Evolutionary conservation across 2,113 vertebrate species (phyloP), one percentile per base, ranked within the genome.

Genomic region (Seriola quinqueradiata): DNA sequence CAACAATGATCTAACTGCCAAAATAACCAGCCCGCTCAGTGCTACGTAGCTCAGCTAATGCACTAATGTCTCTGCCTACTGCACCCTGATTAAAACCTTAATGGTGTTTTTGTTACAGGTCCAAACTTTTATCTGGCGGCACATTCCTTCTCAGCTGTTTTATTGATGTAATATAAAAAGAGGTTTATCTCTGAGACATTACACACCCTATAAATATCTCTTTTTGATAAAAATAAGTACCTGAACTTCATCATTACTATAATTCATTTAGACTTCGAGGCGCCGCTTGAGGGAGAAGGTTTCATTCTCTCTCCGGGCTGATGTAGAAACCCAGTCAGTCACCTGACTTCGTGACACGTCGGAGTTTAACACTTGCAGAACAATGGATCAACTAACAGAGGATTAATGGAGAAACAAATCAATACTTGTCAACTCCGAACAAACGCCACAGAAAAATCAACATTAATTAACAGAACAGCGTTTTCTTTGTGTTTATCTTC

Each of bases 1-100:
- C 89, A 95, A 90, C 91, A 80, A 86, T 89, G 82, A 92, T 92
- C 90, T 81, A 72, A 87, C 85, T 81, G 91, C 89, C 85, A 93
- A 86, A 88, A 86, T 84, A 84, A 86, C 81, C 75, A 63, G 90
- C 63, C 78, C 17, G 75, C 81, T 77, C 57, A 44, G 64, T 28
- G 38, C 83, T 34, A 25, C 48, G 4, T 60, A 74, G 40, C 72
- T 60, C 66, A 2, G 72, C 87, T 91, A 91, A 90, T 88, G 92
- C 88, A 86, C 82, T 54, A 28, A 28, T 28, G 81, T 81, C 85
- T 84, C 85, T 79, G 72, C 42, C 73, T 75, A 46, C 80, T 66
- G 66, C 83, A 57, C 54, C 63, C 80, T 90, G 84, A 92, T 91
- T 83, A 86, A 85, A 88, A 84, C 83, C 88, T 19, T 92, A 91